Base-by-base conservation (phyloP, 2,888 invertebrate species). In the Notocelia uddmanniana region DNA sequence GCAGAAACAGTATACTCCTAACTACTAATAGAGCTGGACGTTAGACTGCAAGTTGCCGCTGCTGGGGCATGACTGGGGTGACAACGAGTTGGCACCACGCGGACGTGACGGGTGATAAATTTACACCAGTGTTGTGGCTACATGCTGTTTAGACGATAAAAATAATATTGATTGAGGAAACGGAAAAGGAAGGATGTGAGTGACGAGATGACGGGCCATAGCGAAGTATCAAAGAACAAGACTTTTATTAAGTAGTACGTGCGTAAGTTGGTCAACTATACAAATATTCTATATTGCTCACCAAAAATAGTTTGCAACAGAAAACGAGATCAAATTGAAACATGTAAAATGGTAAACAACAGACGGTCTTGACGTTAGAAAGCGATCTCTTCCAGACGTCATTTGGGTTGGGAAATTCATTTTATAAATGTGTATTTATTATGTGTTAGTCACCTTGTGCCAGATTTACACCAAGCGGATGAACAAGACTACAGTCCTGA, bases 11-110 rank as follows among this genome's bases (percentile, higher is more conserved):
- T n/a, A n/a, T n/a, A n/a, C n/a, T n/a, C n/a, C n/a, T n/a, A n/a
- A n/a, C n/a, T n/a, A n/a, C n/a, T n/a, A n/a, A n/a, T n/a, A 83
- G 81, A 85, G 83, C 81, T 76, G 80, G 80, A 81, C 80, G 81
- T 79, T 82, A 83, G 81, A 81, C 79, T 78, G 82, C 78, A 81
- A 78, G 77, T 81, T 82, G 75, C 70, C 58, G 69, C 52, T 64
- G 26, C 60, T 70, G 60, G 72, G 69, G 68, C 57, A 66, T 72
- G 62, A 73, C 66, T 69, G 62, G 68, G 67, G 68, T 68, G 72
- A 72, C 72, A 72, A 72, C 62, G 67, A 72, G 67, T 72, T 67
- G 60, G 70, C 73, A 66, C 71, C 58, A 64, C 64, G 50, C 57
- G 73, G 67, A 60, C 64, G 68, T 52, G 63, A 52, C 55, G 37